Evolutionary conservation across 2,113 vertebrate genomes (phyloP).

Genomic region (Pteronura brasiliensis): DNA sequence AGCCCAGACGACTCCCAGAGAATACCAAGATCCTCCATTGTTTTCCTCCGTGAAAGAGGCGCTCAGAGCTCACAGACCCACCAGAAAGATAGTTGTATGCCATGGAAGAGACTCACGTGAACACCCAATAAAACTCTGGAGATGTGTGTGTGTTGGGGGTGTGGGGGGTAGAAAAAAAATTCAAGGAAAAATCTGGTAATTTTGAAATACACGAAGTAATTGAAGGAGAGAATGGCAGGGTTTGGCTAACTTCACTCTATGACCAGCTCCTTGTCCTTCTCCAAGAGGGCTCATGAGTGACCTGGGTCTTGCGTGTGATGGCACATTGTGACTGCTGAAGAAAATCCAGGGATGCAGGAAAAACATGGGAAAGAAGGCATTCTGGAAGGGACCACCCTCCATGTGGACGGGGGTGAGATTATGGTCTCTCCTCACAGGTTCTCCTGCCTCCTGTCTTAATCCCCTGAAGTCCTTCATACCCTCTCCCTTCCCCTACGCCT

Average conservation of each 20-base stretch:
- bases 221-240: neutral
- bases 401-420: neutral
- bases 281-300: neutral
- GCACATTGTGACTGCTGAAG: neutral
- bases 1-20: neutral
- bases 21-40: neutral
- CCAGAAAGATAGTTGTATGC: neutral
- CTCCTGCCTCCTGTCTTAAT: neutral
- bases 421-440: neutral
- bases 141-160: neutral
- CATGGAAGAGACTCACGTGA: neutral
- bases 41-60: neutral
- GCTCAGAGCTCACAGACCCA: neutral
- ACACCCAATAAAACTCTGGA: neutral
- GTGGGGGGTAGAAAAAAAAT: neutral
- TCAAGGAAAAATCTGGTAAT: neutral
- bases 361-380: neutral
- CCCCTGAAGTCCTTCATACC: neutral
- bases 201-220: neutral
- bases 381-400: neutral
- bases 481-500: accelerated
- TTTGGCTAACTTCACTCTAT: neutral
- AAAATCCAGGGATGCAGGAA: neutral
- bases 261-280: neutral
- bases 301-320: neutral